Conservation (phyloP, 2,888 invertebrate species). For the Cryptocephalus moraei region DNA sequence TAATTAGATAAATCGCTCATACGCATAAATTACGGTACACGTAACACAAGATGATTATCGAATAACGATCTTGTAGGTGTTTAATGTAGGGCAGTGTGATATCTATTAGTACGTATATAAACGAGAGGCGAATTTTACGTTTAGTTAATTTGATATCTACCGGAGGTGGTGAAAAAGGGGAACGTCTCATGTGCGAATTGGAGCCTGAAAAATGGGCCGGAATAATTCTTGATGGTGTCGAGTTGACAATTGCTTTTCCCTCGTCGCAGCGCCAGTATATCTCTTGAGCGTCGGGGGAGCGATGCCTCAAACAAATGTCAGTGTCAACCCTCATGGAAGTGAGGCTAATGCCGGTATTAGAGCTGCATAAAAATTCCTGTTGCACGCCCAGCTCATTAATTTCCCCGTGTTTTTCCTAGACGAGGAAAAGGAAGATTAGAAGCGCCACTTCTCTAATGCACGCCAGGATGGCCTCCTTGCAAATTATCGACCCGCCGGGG, state of each 20-base stretch:
- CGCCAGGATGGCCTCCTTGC: not conserved
- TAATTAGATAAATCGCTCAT: too few relatives aligned
- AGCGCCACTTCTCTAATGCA: not conserved
- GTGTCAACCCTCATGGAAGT: slow-evolving; percentile 11
- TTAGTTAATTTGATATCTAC: too few relatives aligned
- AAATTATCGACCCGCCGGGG: not conserved
- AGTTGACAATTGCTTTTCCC: slow-evolving; percentile 37
- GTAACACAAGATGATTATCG: too few relatives aligned
- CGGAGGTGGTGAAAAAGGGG: too few relatives aligned
- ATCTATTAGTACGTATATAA: too few relatives aligned
- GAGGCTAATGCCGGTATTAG: slow-evolving; percentile 6
- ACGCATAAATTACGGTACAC: too few relatives aligned
- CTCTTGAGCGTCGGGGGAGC: slow-evolving; percentile 28
- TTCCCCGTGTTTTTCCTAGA: not conserved
- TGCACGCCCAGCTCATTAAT: not conserved
- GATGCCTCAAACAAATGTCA: slow-evolving; percentile 30
- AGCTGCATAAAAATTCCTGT: too few relatives aligned
- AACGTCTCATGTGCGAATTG: slow-evolving; percentile 16
- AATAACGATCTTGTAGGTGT: too few relatives aligned
- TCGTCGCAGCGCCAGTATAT: slow-evolving; percentile 16
- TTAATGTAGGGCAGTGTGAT: too few relatives aligned
- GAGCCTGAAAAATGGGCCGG: slow-evolving; percentile 35
- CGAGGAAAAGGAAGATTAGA: not conserved
- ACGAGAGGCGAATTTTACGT: too few relatives aligned
- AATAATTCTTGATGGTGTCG: slow-evolving; percentile 36